These are phyloP conservation scores for Ceratotherium simum DNA, from an alignment of 2,113 vertebrate species.

Conservation along the genomic window DNA sequence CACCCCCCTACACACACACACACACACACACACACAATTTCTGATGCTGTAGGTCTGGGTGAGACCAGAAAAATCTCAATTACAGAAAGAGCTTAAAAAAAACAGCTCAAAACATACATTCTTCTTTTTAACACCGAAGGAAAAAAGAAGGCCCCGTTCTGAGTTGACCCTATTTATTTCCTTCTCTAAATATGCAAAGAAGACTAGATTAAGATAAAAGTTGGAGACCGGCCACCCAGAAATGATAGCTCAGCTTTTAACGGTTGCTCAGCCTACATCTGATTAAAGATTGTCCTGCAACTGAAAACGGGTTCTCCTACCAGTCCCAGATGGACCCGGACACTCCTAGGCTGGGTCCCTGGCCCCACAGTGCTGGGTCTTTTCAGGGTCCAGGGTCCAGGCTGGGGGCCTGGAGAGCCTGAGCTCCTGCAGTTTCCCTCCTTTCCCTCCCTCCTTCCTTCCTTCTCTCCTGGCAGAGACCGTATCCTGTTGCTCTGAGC, in stretches of 20 bases:
- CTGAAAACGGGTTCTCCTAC: background rate
- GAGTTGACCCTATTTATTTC: slow-evolving; percentile 25
- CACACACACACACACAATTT: background rate
- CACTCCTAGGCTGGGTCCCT: no score
- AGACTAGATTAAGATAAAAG: slow-evolving; percentile 51
- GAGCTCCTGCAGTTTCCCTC: slow-evolving; percentile 37
- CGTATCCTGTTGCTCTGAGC: slow-evolving; percentile 76
- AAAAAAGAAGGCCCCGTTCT: slow-evolving; percentile 23
- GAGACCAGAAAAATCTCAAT: slow-evolving; percentile 8
- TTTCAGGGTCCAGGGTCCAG: background rate
- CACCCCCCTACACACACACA: no score
- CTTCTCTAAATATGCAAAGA: slow-evolving; percentile 36
- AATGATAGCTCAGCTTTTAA: background rate
- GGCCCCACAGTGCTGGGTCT: background rate
- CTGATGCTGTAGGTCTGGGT: background rate
- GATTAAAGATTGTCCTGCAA: background rate
- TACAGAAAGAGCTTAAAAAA: background rate
- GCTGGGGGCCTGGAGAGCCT: background rate
- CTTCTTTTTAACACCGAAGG: slow-evolving; percentile 21
- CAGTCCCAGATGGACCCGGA: background rate
- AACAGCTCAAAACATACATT: background rate
- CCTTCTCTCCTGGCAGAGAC: slow-evolving; percentile 77
- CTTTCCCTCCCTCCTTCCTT: slow-evolving; percentile 64
- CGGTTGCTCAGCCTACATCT: background rate
- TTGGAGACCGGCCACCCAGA: background rate